A percentile compares a stretch with the other conserved stretches of the same genome.
These are phyloP conservation scores for Polypedilum vanderplanki DNA, from an alignment of 1,140 invertebrate genomes.

Conservation along the genomic window DNA sequence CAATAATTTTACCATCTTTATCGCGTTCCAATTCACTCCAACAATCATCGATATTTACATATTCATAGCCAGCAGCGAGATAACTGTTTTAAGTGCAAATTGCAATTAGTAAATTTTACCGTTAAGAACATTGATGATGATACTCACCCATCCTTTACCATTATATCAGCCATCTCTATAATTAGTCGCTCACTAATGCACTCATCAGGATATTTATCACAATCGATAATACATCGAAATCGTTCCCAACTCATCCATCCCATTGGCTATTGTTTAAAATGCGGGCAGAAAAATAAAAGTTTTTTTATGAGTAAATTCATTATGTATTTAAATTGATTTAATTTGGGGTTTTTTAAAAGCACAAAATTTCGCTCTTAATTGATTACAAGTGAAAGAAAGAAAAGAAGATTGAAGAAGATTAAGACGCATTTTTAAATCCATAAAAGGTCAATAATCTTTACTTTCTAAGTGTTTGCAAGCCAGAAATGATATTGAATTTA, in stretches of 20 bases:
- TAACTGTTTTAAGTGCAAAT: conserved; percentile 47
- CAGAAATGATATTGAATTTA: no score
- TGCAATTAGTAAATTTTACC: neutral
- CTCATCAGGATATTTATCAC: conserved; percentile 57
- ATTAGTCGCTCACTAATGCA: conserved; percentile 72
- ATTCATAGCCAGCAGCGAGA: conserved; percentile 71
- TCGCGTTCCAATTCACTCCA: conserved; percentile 69
- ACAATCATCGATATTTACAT: conserved; percentile 84
- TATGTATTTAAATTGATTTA: no score
- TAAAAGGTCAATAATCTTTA: no score
- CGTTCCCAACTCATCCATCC: conserved; percentile 73
- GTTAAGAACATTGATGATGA: conserved; percentile 53
- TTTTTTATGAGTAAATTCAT: no score
- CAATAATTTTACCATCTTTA: conserved; percentile 55
- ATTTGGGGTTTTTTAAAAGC: no score
- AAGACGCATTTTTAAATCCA: no score
- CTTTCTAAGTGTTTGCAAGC: no score
- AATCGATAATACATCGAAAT: conserved; percentile 64
- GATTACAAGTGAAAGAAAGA: no score
- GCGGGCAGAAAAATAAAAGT: neutral
- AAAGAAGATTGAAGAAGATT: no score
- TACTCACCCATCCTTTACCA: conserved; percentile 67
- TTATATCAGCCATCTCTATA: conserved; percentile 62
- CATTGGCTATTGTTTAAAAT: conserved; percentile 50
- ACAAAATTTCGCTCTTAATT: no score